A percentile compares a stretch with the other conserved stretches of the same genome.
Conservation (phyloP, 1,140 invertebrate species). For the Physella acuta region DNA sequence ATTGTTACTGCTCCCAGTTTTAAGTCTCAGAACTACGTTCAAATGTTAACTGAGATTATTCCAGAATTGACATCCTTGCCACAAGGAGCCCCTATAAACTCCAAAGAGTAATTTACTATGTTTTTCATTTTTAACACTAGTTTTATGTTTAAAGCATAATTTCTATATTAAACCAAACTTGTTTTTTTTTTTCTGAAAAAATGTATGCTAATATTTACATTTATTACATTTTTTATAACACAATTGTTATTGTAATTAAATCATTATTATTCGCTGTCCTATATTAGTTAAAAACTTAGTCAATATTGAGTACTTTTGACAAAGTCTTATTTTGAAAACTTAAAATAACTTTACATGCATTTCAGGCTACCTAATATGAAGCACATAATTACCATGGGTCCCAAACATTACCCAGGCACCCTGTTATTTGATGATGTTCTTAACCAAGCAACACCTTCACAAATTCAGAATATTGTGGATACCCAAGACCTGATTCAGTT, state of each 20-base stretch:
- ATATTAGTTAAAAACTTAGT: too few species aligned
- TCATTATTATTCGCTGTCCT: too few species aligned
- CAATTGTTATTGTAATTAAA: too few species aligned
- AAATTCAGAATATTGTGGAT: slow-evolving; percentile 54
- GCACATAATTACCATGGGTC: slow-evolving; percentile 53
- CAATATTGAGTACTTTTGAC: too few species aligned
- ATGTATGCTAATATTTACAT: too few species aligned
- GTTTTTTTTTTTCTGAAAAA: too few species aligned
- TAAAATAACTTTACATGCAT: too few species aligned
- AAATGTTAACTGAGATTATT: slow-evolving; percentile 65
- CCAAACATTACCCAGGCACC: slow-evolving; percentile 46
- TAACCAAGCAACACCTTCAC: slow-evolving; percentile 42
- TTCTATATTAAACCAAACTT: too few species aligned
- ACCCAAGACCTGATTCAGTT: slow-evolving; percentile 66
- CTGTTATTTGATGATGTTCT: slow-evolving; percentile 56
- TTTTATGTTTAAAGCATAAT: too few species aligned
- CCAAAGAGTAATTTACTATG: slow-evolving; percentile 1
- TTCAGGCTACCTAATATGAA: slow-evolving; percentile 54
- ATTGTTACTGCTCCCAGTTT: slow-evolving; percentile 71
- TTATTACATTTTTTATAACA: too few species aligned
- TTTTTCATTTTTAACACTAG: too few species aligned
- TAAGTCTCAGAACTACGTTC: slow-evolving; percentile 74
- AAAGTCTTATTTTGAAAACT: too few species aligned
- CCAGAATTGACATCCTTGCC: slow-evolving; percentile 54
- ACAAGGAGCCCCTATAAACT: slow-evolving; percentile 20